Base-by-base conservation (phyloP, 2,888 invertebrate genomes). In the Drosophila putrida region DNA sequence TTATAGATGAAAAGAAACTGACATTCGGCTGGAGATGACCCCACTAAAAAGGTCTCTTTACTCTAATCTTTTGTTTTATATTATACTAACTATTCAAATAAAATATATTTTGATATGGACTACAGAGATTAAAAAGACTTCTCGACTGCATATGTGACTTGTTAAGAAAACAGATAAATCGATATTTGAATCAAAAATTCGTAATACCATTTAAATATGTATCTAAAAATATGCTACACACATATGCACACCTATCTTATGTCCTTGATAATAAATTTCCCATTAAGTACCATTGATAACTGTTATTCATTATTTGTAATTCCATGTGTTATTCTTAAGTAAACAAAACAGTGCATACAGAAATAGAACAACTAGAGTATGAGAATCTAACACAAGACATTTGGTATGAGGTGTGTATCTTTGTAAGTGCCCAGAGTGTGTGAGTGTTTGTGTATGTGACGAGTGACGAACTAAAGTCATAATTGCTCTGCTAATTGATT, bases 401-500 rank as follows among this genome's bases (percentile, higher is more conserved):
- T 41, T 39, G 20, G 13, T 20, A n/a, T 28, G 2, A 8, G 31
- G n/a, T 11, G 27, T 51, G 27, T 60, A n/a, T 43, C 13, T 50
- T 13, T 27, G 27, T 50, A 43, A 10, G 27, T 44, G 27, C 20
- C 2, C 38, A 13, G 25, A 31, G 20, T 49, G 51, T 43, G 33
- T 67, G 28, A 8, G 28, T 35, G 20, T 41, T 5, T 49, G 50
- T 41, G 43, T 11, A 31, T 13, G 13, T 49, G 13, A 20, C 9
- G 47, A 61, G 46, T 43, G 31, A 27, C 13, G 8, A 41, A 49
- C 50, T 38, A 0, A 64, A 28, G 55, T 69, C 41, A 44, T 57
- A 73, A 69, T 57, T 51, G 35, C n/a, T 46, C n/a, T 31, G 31
- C 65, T 73, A 73, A 77, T 62, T 70, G 55, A 73, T 77, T 62